Base-by-base conservation (phyloP, 1,140 invertebrate species). In the Cotesia typhae region DNA sequence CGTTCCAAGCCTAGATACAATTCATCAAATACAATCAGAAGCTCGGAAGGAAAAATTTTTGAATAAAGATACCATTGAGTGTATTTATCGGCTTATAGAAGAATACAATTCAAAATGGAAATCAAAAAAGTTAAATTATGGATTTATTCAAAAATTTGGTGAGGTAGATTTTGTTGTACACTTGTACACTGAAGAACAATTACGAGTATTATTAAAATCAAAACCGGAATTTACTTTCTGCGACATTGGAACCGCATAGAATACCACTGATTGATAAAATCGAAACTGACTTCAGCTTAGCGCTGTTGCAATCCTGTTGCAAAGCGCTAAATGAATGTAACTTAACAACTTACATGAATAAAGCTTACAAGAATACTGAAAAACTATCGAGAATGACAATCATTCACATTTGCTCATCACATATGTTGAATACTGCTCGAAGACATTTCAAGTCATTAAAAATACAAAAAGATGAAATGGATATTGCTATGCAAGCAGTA, bases 211-310 rank as follows among this genome's bases (percentile, higher is more conserved):
- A 14, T 14, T 14, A 14, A 14, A 14, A 14, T 14, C 14, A 14
- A 14, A 14, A 14, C 14, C 14, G 14, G 14, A 0, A 14, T 14
- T 14, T 14, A 14, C 14, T 14, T 14, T 14, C 14, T 14, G 14
- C 14, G 14, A 14, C 17, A 37, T 37, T 17, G n/a, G 63, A 6
- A 2, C 41, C 41, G 4, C 6, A 41, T 7, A 41, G 41, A 38
- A n/a, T 4, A 37, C 63, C 63, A 9, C 4, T 47, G 10, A 65
- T 65, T 1, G 63, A 65, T 47, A 65, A 65, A 38, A 17, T 65
- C 4, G 63, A 65, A 47, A 38, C 63, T 7, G 63, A 65, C 14
- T 65, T 65, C 14, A 65, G 63, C 37, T 65, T 65, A n/a, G 63
- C 63, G 14, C n/a, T 65, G 3, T 17, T 65, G 63, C 63, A 65